These are phyloP conservation scores for Sipha flava DNA, from an alignment of 1,140 invertebrate genomes.

Conservation along the genomic window DNA sequence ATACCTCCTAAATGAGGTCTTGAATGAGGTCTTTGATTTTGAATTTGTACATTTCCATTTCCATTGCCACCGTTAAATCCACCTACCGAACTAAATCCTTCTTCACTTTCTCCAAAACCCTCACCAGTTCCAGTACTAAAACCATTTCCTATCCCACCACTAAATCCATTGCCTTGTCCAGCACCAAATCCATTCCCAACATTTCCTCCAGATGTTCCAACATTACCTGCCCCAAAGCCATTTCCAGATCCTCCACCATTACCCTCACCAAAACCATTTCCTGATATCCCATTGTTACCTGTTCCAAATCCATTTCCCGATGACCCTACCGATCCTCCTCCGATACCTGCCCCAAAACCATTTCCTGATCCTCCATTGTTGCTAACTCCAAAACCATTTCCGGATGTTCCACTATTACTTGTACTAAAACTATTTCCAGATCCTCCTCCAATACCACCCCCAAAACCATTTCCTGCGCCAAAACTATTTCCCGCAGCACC, in stretches of 20 bases:
- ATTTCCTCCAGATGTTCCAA: too few species aligned
- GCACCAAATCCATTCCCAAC: too few species aligned
- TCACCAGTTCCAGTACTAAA: background rate
- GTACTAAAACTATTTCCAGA: background rate
- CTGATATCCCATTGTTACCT: background rate
- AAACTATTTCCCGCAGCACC: too few species aligned
- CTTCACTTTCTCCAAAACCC: background rate
- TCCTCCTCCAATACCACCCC: background rate
- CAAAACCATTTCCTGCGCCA: too few species aligned
- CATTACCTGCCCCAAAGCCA: background rate
- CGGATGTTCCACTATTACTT: background rate
- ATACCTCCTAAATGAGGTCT: background rate
- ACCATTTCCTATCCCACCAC: conserved; percentile 1
- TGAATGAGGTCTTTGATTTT: background rate
- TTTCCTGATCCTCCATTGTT: background rate
- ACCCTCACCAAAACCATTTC: conserved; percentile 8
- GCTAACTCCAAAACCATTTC: conserved; percentile 9
- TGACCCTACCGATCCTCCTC: background rate
- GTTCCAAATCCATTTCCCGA: too few species aligned
- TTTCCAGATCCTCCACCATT: background rate
- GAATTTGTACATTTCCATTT: background rate
- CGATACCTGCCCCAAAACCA: background rate
- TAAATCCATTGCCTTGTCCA: background rate
- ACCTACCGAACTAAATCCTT: background rate
- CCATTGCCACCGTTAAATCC: conserved; percentile 19